Evolutionary conservation across 1,140 invertebrate genomes (phyloP).

Genomic region (Druon quercuslanigerum): DNA sequence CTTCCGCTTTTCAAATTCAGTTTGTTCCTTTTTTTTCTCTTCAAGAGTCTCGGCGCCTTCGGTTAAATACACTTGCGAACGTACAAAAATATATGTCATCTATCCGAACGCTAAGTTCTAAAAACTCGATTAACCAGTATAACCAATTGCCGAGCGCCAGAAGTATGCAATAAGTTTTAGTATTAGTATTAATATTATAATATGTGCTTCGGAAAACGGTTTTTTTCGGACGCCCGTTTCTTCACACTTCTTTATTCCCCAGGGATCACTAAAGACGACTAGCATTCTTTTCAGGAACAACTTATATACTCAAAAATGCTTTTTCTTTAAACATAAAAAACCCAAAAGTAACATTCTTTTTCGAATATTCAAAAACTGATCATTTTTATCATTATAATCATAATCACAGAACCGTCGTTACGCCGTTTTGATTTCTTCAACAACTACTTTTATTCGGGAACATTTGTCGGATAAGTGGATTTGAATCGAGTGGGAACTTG

Average conservation of each 20-base stretch:
- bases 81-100: conserved; percentile 75
- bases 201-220: neutral
- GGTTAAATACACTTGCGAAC: conserved; percentile 67
- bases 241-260: conserved; percentile 21
- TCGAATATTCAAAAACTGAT: neutral
- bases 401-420: conserved; percentile 2
- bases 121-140: conserved; percentile 68
- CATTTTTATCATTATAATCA: neutral
- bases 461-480: neutral
- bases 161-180: conserved; percentile 37
- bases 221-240: conserved; percentile 11
- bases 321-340: neutral
- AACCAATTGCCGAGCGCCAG: conserved; percentile 61
- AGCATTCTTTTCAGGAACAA: conserved; percentile 17
- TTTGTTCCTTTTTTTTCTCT: conserved; percentile 37
- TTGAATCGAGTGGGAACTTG: neutral
- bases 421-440: conserved; percentile 21
- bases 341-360: neutral
- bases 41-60: conserved; percentile 54
- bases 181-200: conserved; percentile 11
- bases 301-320: neutral
- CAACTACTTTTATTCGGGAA: neutral
- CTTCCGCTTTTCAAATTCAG: conserved; percentile 33
- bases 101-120: conserved; percentile 72
- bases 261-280: conserved; percentile 25